A percentile compares a stretch with the other conserved stretches of the same genome.
Evolutionary conservation across 2,797 vertebrate species (phyloP).

Genomic region (Hoplostethus mediterraneus): DNA sequence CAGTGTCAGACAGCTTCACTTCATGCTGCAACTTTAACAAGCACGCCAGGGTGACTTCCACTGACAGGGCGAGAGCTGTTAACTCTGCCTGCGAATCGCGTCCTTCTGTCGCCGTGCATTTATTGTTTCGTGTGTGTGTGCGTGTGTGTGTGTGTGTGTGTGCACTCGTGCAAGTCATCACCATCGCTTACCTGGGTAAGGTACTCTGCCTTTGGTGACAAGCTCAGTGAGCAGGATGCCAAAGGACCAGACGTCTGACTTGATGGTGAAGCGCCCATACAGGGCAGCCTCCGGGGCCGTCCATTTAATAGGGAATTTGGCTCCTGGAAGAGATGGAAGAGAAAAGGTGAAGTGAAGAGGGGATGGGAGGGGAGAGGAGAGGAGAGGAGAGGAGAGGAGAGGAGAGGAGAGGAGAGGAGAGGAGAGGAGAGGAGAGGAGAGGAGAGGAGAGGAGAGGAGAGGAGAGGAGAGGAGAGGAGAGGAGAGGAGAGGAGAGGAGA

Average conservation of each 20-base stretch:
- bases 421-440: neutral
- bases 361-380: neutral
- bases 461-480: neutral
- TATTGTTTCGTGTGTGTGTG: conserved; percentile 23
- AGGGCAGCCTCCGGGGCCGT: conserved; percentile 94
- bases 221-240: conserved; percentile 95
- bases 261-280: conserved; percentile 97
- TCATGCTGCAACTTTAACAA: conserved; percentile 65
- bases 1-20: conserved; percentile 68
- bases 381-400: neutral
- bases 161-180: neutral
- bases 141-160: neutral
- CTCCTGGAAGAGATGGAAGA: conserved; percentile 81
- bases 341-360: neutral
- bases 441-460: neutral
- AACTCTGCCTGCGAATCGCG: conserved; percentile 37
- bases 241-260: conserved; percentile 97
- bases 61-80: conserved; percentile 60
- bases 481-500: neutral
- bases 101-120: neutral
- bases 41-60: conserved; percentile 46
- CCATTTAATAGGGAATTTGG: conserved; percentile 98
- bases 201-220: conserved; percentile 96
- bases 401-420: neutral
- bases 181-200: conserved; percentile 90